Evolutionary conservation across 2,888 invertebrate genomes (phyloP), one percentile per base, ranked within the genome.

Genomic region (Meloe dianella): DNA sequence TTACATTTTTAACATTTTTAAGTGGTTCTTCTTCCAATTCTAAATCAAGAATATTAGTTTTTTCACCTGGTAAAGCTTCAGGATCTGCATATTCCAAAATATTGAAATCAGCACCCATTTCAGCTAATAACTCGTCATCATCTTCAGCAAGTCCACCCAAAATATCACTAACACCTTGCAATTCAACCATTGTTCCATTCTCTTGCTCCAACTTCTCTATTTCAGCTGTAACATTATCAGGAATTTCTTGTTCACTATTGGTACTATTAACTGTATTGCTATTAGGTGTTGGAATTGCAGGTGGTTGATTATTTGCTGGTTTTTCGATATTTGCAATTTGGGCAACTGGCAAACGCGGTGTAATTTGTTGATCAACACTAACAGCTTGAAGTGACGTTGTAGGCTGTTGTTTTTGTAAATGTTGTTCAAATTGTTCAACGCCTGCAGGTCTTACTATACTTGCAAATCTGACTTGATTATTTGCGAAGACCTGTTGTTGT

Each of bases 21-120:
- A 91, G 89, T 71, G 91, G 88, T 71, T 89, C 89, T 74, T 93
- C 93, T 69, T 93, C 93, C 68, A 94, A 86, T 81, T 95, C 95
- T 61, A 95, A 85, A 66, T 92, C 91, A 63, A 97, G 88, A 74
- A 96, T 93, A 79, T 94, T 95, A 38, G 94, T 94, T 79, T 92
- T 91, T 70, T 90, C 90, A 0, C 92, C 92, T 66, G 91, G 91
- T 74, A 93, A 88, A 68, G 91, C 90, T 73, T 95, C 95, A 0
- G 97, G 95, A 86, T 97, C 97, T 0, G 96, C 97, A 83, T 97
- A 97, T 83, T 96, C 96, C 71, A 97, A 85, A 78, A 97, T 96
- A 83, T 97, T 97, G 84, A 97, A 97, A 85, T 96, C 96, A 69
- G 94, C 92, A 6, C 95, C 96, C 87, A 96, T 93, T 85, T 94